A percentile compares a stretch with the other conserved stretches of the same genome.
Evolutionary conservation across 2,113 vertebrate genomes (phyloP).

Genomic region (Andinoacara biseriatus): DNA sequence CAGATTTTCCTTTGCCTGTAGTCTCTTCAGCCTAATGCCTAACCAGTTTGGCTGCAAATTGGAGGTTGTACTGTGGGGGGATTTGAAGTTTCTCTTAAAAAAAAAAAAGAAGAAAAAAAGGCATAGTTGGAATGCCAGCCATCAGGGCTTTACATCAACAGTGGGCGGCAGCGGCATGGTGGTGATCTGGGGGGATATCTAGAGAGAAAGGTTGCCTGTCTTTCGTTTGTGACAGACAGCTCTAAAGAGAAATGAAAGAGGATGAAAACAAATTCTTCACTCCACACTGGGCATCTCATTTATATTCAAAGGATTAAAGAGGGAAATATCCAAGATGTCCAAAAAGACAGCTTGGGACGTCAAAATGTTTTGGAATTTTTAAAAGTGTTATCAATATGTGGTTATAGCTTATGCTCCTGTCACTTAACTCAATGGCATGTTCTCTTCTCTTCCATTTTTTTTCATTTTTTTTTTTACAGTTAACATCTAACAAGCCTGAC

Average conservation of each 20-base stretch:
- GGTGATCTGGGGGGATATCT: slow-evolving; percentile 37
- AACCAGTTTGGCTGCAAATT: slow-evolving; percentile 54
- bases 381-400: neutral
- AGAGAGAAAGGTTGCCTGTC: slow-evolving; percentile 67
- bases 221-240: slow-evolving; percentile 71
- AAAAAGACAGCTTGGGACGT: slow-evolving; percentile 16
- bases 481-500: slow-evolving; percentile 45
- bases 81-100: slow-evolving; percentile 56
- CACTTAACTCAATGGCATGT: neutral
- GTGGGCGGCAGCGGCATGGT: slow-evolving; percentile 31
- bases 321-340: slow-evolving; percentile 45
- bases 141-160: slow-evolving; percentile 71
- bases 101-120: slow-evolving; percentile 38
- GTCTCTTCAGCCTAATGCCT: slow-evolving; percentile 43
- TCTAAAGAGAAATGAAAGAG: slow-evolving; percentile 64
- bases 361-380: neutral
- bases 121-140: slow-evolving; percentile 80
- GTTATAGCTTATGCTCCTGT: neutral
- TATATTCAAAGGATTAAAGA: slow-evolving; percentile 56
- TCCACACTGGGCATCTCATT: slow-evolving; percentile 68
- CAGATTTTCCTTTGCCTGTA: slow-evolving; percentile 27
- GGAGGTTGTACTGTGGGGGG: slow-evolving; percentile 60
- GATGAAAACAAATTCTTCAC: slow-evolving; percentile 63
- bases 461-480: slow-evolving; percentile 21
- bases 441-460: neutral